These are phyloP conservation scores for Apolygus lucorum DNA, from an alignment of 1,140 invertebrate genomes.

Conservation along the genomic window DNA sequence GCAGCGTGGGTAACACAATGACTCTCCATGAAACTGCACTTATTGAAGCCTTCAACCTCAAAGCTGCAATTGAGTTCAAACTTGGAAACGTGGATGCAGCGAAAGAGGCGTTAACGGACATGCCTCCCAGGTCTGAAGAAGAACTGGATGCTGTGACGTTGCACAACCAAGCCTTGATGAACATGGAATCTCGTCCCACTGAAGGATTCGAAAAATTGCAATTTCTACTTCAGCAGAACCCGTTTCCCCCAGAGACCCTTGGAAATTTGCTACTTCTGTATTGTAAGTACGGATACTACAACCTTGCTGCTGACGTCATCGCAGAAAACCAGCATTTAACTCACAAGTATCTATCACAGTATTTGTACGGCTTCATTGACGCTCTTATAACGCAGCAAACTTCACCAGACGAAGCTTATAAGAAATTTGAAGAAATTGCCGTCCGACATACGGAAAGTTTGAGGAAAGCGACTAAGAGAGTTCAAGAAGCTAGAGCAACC, in stretches of 20 bases:
- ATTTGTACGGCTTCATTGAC: slow-evolving; percentile 81
- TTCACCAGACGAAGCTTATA: slow-evolving; percentile 92
- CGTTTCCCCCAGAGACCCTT: slow-evolving; percentile 96
- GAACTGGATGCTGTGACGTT: slow-evolving; percentile 96
- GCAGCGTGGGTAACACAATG: slow-evolving; percentile 94
- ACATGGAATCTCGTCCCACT: slow-evolving; percentile 79
- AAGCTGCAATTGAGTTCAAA: slow-evolving; percentile 97
- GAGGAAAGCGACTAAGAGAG: slow-evolving; percentile 85
- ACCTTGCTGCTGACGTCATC: slow-evolving; percentile 93
- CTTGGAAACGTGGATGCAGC: slow-evolving; percentile 89
- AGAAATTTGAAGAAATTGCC: slow-evolving; percentile 92
- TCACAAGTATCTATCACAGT: slow-evolving; percentile 90
- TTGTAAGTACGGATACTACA: slow-evolving; percentile 95
- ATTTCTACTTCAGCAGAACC: slow-evolving; percentile 91
- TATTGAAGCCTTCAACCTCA: slow-evolving; percentile 97
- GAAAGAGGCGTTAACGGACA: slow-evolving; percentile 89
- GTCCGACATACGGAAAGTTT: slow-evolving; percentile 83
- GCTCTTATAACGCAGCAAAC: slow-evolving; percentile 96
- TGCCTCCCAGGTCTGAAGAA: slow-evolving; percentile 93
- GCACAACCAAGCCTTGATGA: slow-evolving; percentile 95
- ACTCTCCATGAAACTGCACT: slow-evolving; percentile 93
- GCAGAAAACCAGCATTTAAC: slow-evolving; percentile 97
- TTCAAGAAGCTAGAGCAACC: slow-evolving; percentile 79
- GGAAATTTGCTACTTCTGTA: slow-evolving; percentile 91
- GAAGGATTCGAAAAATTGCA: slow-evolving; percentile 96